A percentile compares a stretch with the other conserved stretches of the same genome.
Evolutionary conservation across 1,140 invertebrate genomes (phyloP).

Genomic region (Babylonia areolata): DNA sequence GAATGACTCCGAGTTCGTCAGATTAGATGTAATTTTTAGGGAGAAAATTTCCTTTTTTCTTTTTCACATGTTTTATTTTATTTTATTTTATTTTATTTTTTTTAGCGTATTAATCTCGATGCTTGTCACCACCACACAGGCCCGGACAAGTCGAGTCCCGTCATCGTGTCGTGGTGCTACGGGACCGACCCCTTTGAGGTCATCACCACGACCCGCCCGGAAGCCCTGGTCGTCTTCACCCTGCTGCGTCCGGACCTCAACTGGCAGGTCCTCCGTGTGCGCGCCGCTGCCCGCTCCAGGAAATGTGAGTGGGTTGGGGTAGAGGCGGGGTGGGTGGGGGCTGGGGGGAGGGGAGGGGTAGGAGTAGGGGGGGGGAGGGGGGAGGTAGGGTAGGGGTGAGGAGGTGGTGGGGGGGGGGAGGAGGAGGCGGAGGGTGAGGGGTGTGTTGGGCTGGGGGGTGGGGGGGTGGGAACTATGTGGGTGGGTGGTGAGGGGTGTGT

Average conservation of each 20-base stretch:
- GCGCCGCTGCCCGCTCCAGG: background rate
- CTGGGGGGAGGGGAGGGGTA: background rate
- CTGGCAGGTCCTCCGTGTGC: slow-evolving; percentile 24
- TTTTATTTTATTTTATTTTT: too few species aligned
- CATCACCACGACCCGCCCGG: background rate
- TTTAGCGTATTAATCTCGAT: too few species aligned
- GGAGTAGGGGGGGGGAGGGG: background rate
- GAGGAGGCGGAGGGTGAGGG: background rate
- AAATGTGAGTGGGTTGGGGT: background rate
- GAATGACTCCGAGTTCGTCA: too few species aligned
- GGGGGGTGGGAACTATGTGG: too few species aligned
- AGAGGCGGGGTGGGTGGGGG: background rate
- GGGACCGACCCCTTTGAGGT: slow-evolving; percentile 22
- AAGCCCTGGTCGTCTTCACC: slow-evolving; percentile 25
- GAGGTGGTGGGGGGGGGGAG: background rate
- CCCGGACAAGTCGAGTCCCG: background rate
- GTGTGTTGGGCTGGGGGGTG: too few species aligned
- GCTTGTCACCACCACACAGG: too few species aligned
- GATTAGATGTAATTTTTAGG: too few species aligned
- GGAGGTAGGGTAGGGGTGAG: background rate
- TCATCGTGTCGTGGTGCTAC: slow-evolving; percentile 28
- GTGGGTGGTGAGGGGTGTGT: too few species aligned
- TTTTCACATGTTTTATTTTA: too few species aligned
- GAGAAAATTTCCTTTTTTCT: too few species aligned
- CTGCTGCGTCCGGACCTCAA: slow-evolving; percentile 9